Base-by-base conservation (phyloP, 2,797 vertebrate species). In the Sebastes hopkinsi region DNA sequence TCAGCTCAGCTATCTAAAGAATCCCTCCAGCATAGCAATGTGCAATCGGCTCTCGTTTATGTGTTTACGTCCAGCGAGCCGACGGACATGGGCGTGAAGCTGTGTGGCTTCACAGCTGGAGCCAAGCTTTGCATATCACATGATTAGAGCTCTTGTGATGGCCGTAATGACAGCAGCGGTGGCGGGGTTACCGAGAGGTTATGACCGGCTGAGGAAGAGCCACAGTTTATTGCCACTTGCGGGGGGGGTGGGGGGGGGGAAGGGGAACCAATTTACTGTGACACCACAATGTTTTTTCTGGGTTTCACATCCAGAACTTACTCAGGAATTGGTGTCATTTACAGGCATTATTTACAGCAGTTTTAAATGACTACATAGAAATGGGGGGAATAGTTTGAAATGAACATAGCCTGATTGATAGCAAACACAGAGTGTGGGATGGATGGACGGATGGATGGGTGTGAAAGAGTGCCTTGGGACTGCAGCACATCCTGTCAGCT, bases 401-500 rank as follows among this genome's bases (percentile, higher is more conserved):
- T 59, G 58, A 82, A 60, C 59, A 70, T 16, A 27, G 61, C 70
- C 46, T 84, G 84, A 77, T 80, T 88, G 87, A 81, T 84, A 85
- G 81, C 65, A 77, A 73, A 75, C 62, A 50, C 16, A 71, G 18
- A 77, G 73, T 86, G 83, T 80, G 84, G 89, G 86, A 75, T 80
- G 76, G 78, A 71, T 68, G 75, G 75, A 82, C 72, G 62, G 68
- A 73, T 69, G 77, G 77, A 82, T 78, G 69, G 70, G 77, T 87
- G 61, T 62, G 77, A 84, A 89, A 67, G 29, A 79, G 79, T 34
- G 77, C 87, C 88, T 61, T 77, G 86, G 87, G 94, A 92, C 67
- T 55, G 61, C 72, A 78, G 70, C 80, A 91, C 86, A 91, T 93
- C 94, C 92, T 92, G 92, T 92, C 86, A 92, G 91, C 90, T 92